Conservation (phyloP, 2,113 vertebrate species). For the Malaclemys terrapin region DNA sequence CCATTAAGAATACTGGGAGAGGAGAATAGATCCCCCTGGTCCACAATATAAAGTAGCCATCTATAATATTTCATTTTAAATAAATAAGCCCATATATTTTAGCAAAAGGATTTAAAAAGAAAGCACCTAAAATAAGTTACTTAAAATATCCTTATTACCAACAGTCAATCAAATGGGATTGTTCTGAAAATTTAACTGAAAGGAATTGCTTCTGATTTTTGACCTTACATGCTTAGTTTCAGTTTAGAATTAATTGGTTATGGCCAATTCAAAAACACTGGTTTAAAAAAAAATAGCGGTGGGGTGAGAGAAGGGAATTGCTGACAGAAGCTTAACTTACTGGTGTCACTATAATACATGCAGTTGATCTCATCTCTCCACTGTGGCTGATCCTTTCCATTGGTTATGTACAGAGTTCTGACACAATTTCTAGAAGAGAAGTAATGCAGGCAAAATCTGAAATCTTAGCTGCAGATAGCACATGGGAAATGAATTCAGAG, state of each 20-base stretch:
- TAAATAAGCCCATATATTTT: background rate
- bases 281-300: background rate
- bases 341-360: background rate
- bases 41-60: background rate
- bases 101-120: background rate
- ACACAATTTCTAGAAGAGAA: background rate
- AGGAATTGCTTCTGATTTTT: background rate
- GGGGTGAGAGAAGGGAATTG: background rate
- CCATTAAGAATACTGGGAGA: background rate
- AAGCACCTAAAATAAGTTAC: background rate
- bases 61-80: background rate
- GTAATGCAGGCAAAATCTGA: background rate
- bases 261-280: background rate
- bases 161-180: background rate
- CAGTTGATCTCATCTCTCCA: background rate
- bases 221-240: background rate
- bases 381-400: background rate
- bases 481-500: slow-evolving; percentile 24
- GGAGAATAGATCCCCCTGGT: background rate
- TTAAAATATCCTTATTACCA: background rate
- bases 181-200: slow-evolving; percentile 8
- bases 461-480: slow-evolving; percentile 24
- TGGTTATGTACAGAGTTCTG: background rate
- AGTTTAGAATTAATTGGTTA: background rate
- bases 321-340: background rate